Evolutionary conservation across 1,140 invertebrate genomes (phyloP), one percentile per base, ranked within the genome.

Genomic region (Trichonephila inaurata): DNA sequence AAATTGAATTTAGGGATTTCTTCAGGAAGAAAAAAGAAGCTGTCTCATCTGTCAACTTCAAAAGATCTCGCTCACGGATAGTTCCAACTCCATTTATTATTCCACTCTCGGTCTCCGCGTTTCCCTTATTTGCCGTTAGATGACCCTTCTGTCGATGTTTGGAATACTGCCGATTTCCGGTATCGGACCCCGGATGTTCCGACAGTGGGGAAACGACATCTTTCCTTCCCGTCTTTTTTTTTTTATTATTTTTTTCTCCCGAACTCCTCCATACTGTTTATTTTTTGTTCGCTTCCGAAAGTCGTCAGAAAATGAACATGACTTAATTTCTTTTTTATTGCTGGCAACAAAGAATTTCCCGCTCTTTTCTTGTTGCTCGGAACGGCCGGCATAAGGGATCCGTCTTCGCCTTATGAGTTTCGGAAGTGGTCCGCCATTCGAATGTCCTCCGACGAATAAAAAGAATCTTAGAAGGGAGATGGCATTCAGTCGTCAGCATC

Each of bases 261-360:
- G 10, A n/a, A 18, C 51, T 24, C 19, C 2, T 14, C 87, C 61
- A 69, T 72, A 58, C 69, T 89, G 83, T 86, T 72, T 89, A 21
- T 89, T 89, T 89, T 89, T 60, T 60, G 33, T 69, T 18, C 66
- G 33, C 69, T 89, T 89, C 87, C 87, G 87, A 89, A 72, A 40
- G 28, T 72, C 87, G 87, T 89, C 62, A 89, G 44, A 89, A 69
- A n/a, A 87, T 87, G 87, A 51, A 64, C 19, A 89, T 12, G 87
- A 72, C 61, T 89, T 89, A 89, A 89, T 89, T 89, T 72, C 87
- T 89, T 89, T 89, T 89, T 89, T 89, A 89, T 89, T 44, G 64
- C 87, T 24, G 19, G 18, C 5, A n/a, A 89, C 64, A 72, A 40
- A 72, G 28, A 40, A 18, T 24, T 87, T 87, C 28, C 58, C 61